Base-by-base conservation (phyloP, 2,797 vertebrate species). In the Gymnoscopelus microlampas region DNA sequence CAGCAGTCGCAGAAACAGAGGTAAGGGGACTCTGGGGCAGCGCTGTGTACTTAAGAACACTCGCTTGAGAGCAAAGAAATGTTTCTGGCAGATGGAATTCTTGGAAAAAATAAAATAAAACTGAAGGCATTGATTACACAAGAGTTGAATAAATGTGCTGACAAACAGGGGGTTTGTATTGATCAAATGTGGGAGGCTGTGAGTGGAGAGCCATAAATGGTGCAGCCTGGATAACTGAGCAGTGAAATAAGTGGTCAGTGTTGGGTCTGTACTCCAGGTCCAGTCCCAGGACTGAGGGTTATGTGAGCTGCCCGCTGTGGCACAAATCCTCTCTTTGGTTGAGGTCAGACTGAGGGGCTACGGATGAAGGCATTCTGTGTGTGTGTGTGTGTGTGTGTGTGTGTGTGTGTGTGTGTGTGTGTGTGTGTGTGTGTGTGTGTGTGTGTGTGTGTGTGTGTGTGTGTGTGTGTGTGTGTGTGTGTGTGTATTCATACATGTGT, bases 1-100 rank as follows among this genome's bases (percentile, higher is more conserved):
- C 74, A 85, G 85, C 85, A 85, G 79, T 68, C 14, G 82, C 85
- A 68, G 75, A 91, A 75, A 81, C 76, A 79, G 66, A 71, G 78
- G 49, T 77, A 71, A 80, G 78, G 60, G 70, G 74, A 85, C 85
- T 84, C 77, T 74, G 70, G 78, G 77, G 81, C 86, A 71, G 81
- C 14, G 57, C 63, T 76, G 77, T 69, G 68, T 65, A 49, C 70
- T 57, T 66, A 53, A 67, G 64, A 88, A 64, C 70, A 72, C 81
- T 44, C 39, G 39, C 6, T 44, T 1, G 39, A 44, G 39, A 44
- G 39, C 39, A 9, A 44, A 44, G 39, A 44, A 44, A 44, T 44
- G 39, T 67, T 64, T 58, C 15, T 23, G 57, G 5, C 8, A 8
- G 13, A 24, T 14, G 29, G n/a, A 35, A 14, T 39, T 59, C 57